These are phyloP conservation scores for Neodiprion lecontei DNA, from an alignment of 1,140 invertebrate genomes.

Conservation along the genomic window DNA sequence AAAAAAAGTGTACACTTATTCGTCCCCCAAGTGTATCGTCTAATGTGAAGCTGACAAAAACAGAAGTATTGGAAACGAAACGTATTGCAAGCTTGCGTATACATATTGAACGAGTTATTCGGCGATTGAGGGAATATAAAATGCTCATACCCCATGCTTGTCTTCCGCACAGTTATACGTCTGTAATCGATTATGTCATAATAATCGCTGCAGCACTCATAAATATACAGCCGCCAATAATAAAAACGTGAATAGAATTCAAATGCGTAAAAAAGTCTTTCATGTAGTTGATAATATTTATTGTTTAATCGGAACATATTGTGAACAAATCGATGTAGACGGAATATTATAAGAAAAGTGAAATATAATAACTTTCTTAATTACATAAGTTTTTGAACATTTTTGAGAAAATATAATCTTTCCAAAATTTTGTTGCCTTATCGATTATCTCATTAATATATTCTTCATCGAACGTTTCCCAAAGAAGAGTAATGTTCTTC, in stretches of 20 bases:
- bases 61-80: conserved; percentile 48
- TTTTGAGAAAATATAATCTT: conserved; percentile 9
- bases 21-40: conserved; percentile 48
- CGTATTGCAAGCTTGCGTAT: conserved; percentile 51
- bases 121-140: conserved; percentile 47
- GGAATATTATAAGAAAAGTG: neutral
- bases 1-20: conserved; percentile 40
- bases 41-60: conserved; percentile 33
- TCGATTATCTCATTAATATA: conserved; percentile 11
- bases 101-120: conserved; percentile 52
- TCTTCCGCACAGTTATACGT: conserved; percentile 36
- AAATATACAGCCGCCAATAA: conserved; percentile 44
- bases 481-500: conserved; percentile 6
- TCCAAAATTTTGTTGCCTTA: conserved; percentile 13
- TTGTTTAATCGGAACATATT: neutral
- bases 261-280: conserved; percentile 5
- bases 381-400: neutral
- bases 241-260: conserved; percentile 22
- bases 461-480: conserved; percentile 13
- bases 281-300: neutral
- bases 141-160: conserved; percentile 46
- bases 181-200: conserved; percentile 40
- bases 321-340: conserved; percentile 8
- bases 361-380: neutral
- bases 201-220: conserved; percentile 39